A percentile compares a stretch with the other conserved stretches of the same genome.
These are phyloP conservation scores for Anarrhichthys ocellatus DNA, from an alignment of 2,113 vertebrate genomes.

Conservation along the genomic window DNA sequence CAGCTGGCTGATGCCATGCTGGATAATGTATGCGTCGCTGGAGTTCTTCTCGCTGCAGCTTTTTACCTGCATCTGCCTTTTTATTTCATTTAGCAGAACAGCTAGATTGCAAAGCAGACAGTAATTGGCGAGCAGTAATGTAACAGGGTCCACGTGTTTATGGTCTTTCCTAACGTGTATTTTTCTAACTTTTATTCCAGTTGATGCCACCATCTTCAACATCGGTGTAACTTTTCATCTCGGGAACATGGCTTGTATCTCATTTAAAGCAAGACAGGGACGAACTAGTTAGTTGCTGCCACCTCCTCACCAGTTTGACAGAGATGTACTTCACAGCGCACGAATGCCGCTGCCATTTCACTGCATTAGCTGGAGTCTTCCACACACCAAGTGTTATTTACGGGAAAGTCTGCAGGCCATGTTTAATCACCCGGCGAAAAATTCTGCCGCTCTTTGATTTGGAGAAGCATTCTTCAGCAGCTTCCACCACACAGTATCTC, in stretches of 20 bases:
- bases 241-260: background rate
- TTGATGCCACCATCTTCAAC: background rate
- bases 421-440: constrained; percentile 44
- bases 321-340: constrained; percentile 43
- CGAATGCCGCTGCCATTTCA: constrained; percentile 6
- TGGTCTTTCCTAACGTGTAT: background rate
- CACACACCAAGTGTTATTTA: constrained; percentile 3
- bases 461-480: constrained; percentile 22
- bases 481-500: background rate
- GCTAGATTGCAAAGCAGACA: background rate
- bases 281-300: background rate
- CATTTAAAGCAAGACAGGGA: background rate
- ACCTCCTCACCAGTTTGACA: constrained; percentile 11
- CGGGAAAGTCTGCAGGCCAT: constrained; percentile 19
- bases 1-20: background rate
- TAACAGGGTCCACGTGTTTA: background rate
- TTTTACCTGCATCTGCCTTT: no score
- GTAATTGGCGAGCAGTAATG: background rate
- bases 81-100: background rate
- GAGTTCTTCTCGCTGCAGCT: background rate
- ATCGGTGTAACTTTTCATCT: constrained; percentile 9
- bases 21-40: no score
- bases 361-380: constrained; percentile 27
- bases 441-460: constrained; percentile 33
- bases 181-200: background rate